Conservation (phyloP, 2,797 vertebrate species). For the Melopsittacus undulatus region DNA sequence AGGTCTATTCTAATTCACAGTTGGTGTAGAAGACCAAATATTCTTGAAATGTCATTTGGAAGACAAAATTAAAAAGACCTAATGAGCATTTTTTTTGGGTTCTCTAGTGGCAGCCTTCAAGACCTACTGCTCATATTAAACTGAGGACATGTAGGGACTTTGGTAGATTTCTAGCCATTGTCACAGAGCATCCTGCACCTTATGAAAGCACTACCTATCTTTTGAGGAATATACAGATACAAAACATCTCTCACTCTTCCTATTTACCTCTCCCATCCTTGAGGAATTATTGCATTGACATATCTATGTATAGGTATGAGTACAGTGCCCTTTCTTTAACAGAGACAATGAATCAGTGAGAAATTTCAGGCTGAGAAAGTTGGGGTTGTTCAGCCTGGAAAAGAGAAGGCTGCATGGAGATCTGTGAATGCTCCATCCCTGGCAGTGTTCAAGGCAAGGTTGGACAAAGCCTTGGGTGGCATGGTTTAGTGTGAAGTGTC, state of each 20-base stretch:
- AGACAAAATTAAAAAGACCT: background rate
- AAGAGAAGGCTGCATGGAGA: no score
- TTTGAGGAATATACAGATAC: background rate
- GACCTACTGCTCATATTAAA: background rate
- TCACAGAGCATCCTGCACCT: background rate
- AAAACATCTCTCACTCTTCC: background rate
- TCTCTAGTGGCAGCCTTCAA: background rate
- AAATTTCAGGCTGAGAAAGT: background rate
- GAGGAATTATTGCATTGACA: background rate
- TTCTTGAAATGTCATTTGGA: background rate
- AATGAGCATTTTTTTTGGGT: background rate
- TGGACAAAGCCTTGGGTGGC: no score
- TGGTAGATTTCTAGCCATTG: background rate
- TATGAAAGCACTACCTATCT: background rate
- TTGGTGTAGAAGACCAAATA: background rate
- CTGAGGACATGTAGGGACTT: fast-evolving
- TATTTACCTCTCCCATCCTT: background rate
- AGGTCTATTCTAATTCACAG: background rate
- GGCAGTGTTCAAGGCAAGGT: no score
- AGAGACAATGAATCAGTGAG: background rate
- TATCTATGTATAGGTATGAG: background rate
- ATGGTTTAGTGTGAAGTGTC: no score
- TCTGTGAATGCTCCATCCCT: no score
- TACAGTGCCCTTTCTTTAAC: background rate
- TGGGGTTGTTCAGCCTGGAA: no score